These are phyloP conservation scores for Dicentrarchus labrax DNA, from an alignment of 2,113 vertebrate species.

Conservation along the genomic window DNA sequence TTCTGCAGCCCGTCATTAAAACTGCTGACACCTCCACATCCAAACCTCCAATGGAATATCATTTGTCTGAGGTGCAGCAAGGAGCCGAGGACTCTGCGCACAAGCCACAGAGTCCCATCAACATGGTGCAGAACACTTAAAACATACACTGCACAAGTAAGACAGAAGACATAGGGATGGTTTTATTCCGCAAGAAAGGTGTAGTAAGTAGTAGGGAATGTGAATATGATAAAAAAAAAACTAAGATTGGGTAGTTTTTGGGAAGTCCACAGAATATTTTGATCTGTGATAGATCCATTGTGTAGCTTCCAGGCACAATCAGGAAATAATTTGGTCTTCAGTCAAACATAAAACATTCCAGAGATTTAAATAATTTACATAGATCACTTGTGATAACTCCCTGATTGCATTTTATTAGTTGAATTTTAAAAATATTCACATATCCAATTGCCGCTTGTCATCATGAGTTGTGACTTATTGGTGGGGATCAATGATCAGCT, in stretches of 20 bases:
- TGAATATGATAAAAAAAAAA: background rate
- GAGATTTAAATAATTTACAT: background rate
- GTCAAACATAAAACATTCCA: background rate
- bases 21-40: constrained; percentile 69
- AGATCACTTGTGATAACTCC: background rate
- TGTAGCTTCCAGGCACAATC: background rate
- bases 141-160: background rate
- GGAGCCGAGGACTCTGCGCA: constrained; percentile 19
- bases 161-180: background rate
- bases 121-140: background rate
- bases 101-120: constrained; percentile 17
- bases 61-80: constrained; percentile 55
- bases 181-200: background rate
- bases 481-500: background rate
- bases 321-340: background rate
- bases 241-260: background rate
- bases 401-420: background rate
- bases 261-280: background rate
- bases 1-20: constrained; percentile 69
- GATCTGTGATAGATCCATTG: background rate
- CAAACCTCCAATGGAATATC: constrained; percentile 57
- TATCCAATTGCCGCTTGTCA: background rate
- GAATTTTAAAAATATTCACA: background rate
- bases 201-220: background rate
- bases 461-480: background rate